phyloP scores from a whole-genome alignment of 2,113 vertebrate genomes.

The Mungos mungo region DNA sequence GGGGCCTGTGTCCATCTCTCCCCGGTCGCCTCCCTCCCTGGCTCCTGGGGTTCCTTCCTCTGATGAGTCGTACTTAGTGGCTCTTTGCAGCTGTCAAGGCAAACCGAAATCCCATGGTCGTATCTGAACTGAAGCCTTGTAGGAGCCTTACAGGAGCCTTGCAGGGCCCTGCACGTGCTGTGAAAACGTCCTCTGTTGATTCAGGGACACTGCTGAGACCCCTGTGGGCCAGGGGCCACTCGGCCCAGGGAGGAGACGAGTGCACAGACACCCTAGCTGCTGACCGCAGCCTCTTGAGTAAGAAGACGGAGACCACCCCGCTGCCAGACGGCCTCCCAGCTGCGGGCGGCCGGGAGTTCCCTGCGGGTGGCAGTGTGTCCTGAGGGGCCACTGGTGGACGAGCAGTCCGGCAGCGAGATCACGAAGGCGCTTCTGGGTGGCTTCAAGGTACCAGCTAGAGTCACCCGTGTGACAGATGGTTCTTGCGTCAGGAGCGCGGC shows the following conservation, averaged over 20 bases:
- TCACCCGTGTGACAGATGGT: not conserved
- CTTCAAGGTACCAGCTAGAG: not conserved
- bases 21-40: not conserved
- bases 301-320: accelerated
- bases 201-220: not conserved
- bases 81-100: not conserved
- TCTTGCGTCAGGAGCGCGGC: too few relatives aligned
- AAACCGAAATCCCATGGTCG: not conserved
- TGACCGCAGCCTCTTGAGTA: not conserved
- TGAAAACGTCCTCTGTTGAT: not conserved
- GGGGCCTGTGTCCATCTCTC: not conserved
- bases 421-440: too few relatives aligned
- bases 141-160: not conserved
- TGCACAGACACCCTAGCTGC: not conserved
- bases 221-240: not conserved
- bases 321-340: not conserved
- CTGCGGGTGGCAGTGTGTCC: not conserved
- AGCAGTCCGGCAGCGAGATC: not conserved
- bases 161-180: not conserved
- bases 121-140: not conserved
- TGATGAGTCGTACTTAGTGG: not conserved
- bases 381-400: not conserved
- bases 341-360: not conserved
- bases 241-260: not conserved
- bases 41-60: not conserved